Evolutionary conservation across 2,888 invertebrate species (phyloP).

Genomic region (Helobdella robusta): DNA sequence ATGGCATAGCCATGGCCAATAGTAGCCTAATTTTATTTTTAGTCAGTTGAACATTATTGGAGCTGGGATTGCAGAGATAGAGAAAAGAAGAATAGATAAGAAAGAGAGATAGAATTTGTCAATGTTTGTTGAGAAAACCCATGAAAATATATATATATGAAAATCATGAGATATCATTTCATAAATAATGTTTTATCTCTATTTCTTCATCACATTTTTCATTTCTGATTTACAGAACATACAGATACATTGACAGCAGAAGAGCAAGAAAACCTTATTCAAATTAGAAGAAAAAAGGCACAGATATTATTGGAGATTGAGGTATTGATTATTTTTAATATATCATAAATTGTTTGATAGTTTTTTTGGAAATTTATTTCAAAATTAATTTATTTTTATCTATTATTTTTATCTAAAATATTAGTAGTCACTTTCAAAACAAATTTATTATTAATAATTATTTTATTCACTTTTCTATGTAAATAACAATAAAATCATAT

Average conservation of each 20-base stretch:
- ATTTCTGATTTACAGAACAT: too few relatives aligned
- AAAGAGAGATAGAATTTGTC: too few relatives aligned
- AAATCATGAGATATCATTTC: too few relatives aligned
- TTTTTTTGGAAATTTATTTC: not conserved
- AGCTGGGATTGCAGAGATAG: too few relatives aligned
- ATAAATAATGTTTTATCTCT: too few relatives aligned
- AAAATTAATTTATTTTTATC: not conserved
- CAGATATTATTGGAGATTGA: slow-evolving; percentile 22
- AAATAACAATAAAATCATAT: not conserved
- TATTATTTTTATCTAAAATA: slow-evolving; percentile 6
- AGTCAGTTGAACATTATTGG: too few relatives aligned
- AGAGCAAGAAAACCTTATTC: slow-evolving; percentile 17
- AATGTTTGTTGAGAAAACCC: too few relatives aligned
- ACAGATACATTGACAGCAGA: slow-evolving; percentile 15
- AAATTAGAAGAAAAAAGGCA: slow-evolving; percentile 17
- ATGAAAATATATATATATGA: too few relatives aligned
- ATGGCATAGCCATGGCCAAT: too few relatives aligned
- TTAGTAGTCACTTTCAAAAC: not conserved
- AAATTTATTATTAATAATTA: not conserved
- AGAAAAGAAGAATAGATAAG: too few relatives aligned
- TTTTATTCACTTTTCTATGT: not conserved
- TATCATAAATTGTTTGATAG: not conserved
- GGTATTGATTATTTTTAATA: slow-evolving; percentile 1
- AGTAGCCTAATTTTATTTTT: too few relatives aligned
- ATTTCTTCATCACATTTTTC: too few relatives aligned